Conservation (phyloP, 2,888 invertebrate genomes). For the Lumbricus terrestris region DNA sequence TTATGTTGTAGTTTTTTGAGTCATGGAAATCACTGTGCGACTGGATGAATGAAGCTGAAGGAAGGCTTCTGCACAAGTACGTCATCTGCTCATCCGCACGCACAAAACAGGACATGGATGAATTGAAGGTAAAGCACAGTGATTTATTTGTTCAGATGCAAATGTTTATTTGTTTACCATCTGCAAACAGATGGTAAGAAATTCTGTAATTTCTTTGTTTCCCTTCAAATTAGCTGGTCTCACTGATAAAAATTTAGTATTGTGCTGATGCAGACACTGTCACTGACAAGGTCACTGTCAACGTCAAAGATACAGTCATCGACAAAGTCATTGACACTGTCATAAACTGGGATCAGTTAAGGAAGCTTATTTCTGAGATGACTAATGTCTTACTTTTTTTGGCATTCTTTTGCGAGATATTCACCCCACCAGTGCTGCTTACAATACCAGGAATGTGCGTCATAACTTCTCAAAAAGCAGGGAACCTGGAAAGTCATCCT, state of each 20-base stretch:
- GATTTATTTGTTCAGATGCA: not conserved
- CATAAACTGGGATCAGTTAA: too few relatives aligned
- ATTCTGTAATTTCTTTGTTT: too few relatives aligned
- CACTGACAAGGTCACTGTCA: too few relatives aligned
- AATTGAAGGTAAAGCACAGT: constrained; percentile 50
- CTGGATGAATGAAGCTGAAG: constrained; percentile 55
- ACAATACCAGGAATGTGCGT: too few relatives aligned
- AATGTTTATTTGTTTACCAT: not conserved
- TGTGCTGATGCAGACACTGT: not conserved
- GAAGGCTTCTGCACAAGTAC: constrained; percentile 42
- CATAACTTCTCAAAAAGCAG: not conserved
- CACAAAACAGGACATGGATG: constrained; percentile 55
- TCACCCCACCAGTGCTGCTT: too few relatives aligned
- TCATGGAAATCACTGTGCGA: constrained; percentile 54
- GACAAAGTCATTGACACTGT: too few relatives aligned
- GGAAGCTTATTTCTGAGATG: too few relatives aligned
- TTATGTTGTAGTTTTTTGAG: constrained; percentile 51
- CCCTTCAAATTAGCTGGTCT: too few relatives aligned
- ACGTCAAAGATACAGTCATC: too few relatives aligned
- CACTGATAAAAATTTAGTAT: too few relatives aligned
- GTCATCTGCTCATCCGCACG: constrained; percentile 32
- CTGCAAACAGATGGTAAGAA: not conserved
- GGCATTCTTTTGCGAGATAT: too few relatives aligned
- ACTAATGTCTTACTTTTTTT: too few relatives aligned
- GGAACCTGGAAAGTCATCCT: not conserved